Evolutionary conservation across 2,113 vertebrate species (phyloP), one percentile per base, ranked within the genome.

Genomic region (Pollachius pollachius): DNA sequence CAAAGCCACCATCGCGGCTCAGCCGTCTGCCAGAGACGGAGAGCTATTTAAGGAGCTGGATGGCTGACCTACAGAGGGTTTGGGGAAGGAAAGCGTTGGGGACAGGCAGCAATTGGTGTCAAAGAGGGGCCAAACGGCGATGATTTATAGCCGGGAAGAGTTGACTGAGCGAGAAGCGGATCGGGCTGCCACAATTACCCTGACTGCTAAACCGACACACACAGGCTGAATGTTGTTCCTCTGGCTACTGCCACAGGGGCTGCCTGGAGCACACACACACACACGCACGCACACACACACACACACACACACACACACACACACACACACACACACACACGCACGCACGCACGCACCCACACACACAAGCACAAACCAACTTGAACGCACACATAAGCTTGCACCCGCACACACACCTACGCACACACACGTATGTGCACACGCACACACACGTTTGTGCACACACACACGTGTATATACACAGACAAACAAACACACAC

Each of bases 91-190:
- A 69, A 88, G 80, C 83, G 85, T 86, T 77, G 58, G 82, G 86
- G 85, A 84, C 85, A 74, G 77, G 71, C 83, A 79, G 80, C 81
- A 86, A 89, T 89, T 87, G 76, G 73, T 85, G 85, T 92, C 84
- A 92, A 82, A 87, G 86, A 77, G 90, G 81, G 87, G 89, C 81
- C 87, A 87, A 88, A 76, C 62, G 52, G 76, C 65, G 74, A 83
- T 92, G 92, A 95, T 94, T 91, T 94, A 94, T 94, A 90, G 88
- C 85, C 73, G 64, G 71, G 71, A 83, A 84, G 87, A 92, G 91
- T 87, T 91, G 93, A 93, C 88, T 92, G 89, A 48, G 89, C 69
- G 81, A 84, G 84, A 84, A 76, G 86, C 83, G 90, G 82, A 79
- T 30, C 78, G 81, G 81, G 88, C 85, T 58, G 84, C 88, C 86